Percentiles rank a stretch among this genome's conserved stretches.
These are phyloP conservation scores for Sarotherodon lohbergeri DNA, from an alignment of 2,113 vertebrate genomes.

Conservation along the genomic window DNA sequence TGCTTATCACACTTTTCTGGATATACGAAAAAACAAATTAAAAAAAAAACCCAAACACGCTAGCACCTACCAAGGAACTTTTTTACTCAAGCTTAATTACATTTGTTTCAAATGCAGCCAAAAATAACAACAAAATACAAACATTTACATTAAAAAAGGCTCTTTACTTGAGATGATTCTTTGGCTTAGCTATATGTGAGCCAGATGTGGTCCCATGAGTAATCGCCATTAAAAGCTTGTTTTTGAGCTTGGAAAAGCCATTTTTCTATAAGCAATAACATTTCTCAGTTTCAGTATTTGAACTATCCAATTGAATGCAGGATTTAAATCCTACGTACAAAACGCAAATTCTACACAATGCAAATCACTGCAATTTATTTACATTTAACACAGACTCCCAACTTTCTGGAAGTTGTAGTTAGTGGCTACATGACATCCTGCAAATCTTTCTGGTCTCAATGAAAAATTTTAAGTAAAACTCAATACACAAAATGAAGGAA, in stretches of 20 bases:
- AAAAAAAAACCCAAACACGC: neutral
- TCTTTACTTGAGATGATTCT: neutral
- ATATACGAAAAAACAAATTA: accelerated
- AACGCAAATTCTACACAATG: neutral
- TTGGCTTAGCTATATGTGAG: neutral
- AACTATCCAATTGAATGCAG: neutral
- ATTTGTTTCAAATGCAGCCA: neutral
- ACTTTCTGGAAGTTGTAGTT: neutral
- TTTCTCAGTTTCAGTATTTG: neutral
- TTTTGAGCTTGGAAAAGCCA: neutral
- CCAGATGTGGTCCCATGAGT: neutral
- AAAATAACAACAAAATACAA: neutral
- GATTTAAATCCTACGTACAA: neutral
- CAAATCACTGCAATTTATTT: neutral
- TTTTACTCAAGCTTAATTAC: neutral
- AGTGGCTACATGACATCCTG: neutral
- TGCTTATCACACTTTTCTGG: neutral
- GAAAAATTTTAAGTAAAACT: accelerated
- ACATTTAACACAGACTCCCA: neutral
- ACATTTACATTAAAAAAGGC: neutral
- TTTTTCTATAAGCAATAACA: neutral
- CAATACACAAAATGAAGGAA: conserved; percentile 7
- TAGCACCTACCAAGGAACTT: neutral
- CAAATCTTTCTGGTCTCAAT: neutral
- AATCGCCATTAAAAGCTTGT: neutral